These are phyloP conservation scores for Bombus affinis DNA, from an alignment of 1,140 invertebrate species.

Conservation along the genomic window DNA sequence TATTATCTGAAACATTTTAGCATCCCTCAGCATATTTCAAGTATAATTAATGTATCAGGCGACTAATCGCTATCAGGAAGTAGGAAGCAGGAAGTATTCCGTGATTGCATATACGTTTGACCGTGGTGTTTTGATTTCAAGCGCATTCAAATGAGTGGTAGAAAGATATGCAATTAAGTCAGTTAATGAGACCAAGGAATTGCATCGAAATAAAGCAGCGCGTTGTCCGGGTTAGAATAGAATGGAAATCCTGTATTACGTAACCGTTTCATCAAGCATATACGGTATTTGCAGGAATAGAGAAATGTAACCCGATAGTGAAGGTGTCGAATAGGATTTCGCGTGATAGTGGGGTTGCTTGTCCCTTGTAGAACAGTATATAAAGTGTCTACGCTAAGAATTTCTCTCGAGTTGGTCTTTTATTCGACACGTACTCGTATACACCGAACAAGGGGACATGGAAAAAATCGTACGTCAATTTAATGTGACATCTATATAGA, in stretches of 20 bases:
- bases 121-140: background rate
- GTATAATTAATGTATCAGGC: background rate
- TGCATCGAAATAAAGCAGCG: background rate
- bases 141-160: background rate
- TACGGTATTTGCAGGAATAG: conserved; percentile 27
- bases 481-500: background rate
- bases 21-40: background rate
- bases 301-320: conserved; percentile 47
- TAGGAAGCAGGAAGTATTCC: conserved; percentile 19
- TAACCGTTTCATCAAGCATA: conserved; percentile 19
- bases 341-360: conserved; percentile 62
- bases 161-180: background rate
- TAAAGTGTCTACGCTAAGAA: conserved; percentile 59
- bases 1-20: background rate
- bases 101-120: no score
- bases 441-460: conserved; percentile 20
- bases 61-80: conserved; percentile 13
- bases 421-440: conserved; percentile 29
- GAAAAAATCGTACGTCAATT: conserved; percentile 57
- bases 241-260: conserved; percentile 58
- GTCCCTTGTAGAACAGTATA: conserved; percentile 59
- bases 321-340: conserved; percentile 51
- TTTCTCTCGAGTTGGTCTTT: conserved; percentile 40
- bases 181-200: background rate
- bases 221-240: background rate